These are phyloP conservation scores for Samia ricini DNA, from an alignment of 1,140 invertebrate species.

Conservation along the genomic window DNA sequence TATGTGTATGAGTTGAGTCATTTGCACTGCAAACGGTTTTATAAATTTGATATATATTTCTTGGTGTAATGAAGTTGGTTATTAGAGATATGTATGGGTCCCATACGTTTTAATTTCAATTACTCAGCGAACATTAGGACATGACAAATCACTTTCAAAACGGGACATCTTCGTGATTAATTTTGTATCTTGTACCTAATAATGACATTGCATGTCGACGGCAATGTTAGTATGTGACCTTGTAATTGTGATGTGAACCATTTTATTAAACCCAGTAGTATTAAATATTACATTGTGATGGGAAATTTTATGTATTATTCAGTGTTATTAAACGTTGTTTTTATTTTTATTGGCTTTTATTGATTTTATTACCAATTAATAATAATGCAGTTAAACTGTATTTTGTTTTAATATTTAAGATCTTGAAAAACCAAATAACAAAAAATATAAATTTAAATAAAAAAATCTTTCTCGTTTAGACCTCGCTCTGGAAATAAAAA, in stretches of 20 bases:
- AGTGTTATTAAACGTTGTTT: slow-evolving; percentile 61
- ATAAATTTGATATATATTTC: neutral
- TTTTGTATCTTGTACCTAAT: slow-evolving; percentile 5
- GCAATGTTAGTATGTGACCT: slow-evolving; percentile 28
- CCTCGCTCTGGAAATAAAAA: neutral
- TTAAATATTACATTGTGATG: slow-evolving; percentile 51
- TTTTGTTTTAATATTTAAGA: neutral
- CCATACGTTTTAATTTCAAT: neutral
- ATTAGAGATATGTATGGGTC: too few relatives aligned
- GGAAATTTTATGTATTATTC: slow-evolving; percentile 60
- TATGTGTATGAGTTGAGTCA: too few relatives aligned
- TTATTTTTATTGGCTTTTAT: slow-evolving; percentile 30
- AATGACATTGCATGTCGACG: neutral
- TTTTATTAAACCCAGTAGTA: slow-evolving; percentile 59
- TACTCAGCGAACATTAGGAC: neutral
- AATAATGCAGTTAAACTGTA: neutral
- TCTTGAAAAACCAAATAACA: neutral
- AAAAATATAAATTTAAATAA: neutral
- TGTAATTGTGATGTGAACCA: slow-evolving; percentile 44
- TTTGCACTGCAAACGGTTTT: neutral
- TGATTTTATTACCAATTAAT: slow-evolving; percentile 1
- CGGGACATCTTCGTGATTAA: slow-evolving; percentile 20
- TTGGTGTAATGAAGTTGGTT: neutral
- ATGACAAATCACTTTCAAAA: slow-evolving; percentile 23
- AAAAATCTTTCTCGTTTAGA: neutral